phyloP scores from a whole-genome alignment of 2,888 invertebrate genomes.

The Unio delphinus region DNA sequence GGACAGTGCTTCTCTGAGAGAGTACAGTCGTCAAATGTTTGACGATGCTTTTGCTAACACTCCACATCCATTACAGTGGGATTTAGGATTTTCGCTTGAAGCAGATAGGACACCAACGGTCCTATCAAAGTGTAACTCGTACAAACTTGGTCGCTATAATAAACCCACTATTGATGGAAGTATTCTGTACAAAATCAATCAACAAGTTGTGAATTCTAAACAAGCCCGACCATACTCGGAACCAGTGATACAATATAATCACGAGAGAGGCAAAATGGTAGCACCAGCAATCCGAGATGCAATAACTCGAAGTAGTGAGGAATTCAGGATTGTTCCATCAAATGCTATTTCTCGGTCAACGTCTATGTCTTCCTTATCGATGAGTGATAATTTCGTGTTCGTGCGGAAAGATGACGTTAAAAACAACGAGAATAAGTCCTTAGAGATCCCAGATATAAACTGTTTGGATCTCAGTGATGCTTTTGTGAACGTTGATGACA shows the following conservation, averaged over 20 bases:
- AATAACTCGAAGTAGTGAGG: conserved; percentile 44
- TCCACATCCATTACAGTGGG: not conserved
- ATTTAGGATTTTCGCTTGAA: too few relatives aligned
- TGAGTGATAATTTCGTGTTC: conserved; percentile 19
- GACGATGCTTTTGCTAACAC: conserved; percentile 32
- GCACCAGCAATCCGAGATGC: conserved; percentile 32
- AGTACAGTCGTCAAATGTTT: conserved; percentile 51
- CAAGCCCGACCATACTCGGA: conserved; percentile 45
- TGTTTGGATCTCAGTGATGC: conserved; percentile 12
- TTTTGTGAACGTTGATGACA: conserved; percentile 21
- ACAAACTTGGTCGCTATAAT: conserved; percentile 1
- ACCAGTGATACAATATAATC: conserved; percentile 30
- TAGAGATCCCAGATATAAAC: conserved; percentile 7
- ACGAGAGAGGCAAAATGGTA: conserved; percentile 29
- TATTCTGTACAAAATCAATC: conserved; percentile 41
- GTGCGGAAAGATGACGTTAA: conserved; percentile 21
- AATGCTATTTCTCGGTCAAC: conserved; percentile 9
- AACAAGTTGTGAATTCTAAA: conserved; percentile 42
- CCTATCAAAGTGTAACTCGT: too few relatives aligned
- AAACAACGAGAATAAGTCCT: conserved; percentile 4
- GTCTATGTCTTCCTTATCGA: conserved; percentile 9
- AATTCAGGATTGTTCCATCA: conserved; percentile 32
- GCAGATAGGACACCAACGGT: too few relatives aligned
- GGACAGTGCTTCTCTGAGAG: conserved; percentile 43
- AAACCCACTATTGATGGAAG: conserved; percentile 49